phyloP scores from a whole-genome alignment of 1,140 invertebrate genomes.

The Cydia pomonella region DNA sequence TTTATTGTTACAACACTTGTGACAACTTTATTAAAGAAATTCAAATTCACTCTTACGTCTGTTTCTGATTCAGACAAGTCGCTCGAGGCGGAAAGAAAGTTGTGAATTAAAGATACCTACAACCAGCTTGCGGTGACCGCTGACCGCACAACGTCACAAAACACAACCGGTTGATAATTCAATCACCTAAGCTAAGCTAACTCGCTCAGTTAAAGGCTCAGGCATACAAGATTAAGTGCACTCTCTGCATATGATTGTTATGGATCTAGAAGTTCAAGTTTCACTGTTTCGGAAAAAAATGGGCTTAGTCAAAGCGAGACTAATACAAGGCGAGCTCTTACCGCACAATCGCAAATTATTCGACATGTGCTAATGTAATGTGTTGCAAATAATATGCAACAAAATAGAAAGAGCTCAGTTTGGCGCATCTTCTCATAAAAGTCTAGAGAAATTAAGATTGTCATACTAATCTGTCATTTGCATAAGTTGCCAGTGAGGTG shows the following conservation, averaged over 20 bases:
- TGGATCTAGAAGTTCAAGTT: too few relatives aligned
- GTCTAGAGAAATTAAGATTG: too few relatives aligned
- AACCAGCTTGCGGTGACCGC: neutral
- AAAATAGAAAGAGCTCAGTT: too few relatives aligned
- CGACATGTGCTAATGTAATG: too few relatives aligned
- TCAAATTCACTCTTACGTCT: slow-evolving; percentile 8
- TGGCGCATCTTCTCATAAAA: too few relatives aligned
- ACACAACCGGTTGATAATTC: slow-evolving; percentile 9
- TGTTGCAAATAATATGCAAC: too few relatives aligned
- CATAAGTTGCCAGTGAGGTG: too few relatives aligned
- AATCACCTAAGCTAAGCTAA: neutral
- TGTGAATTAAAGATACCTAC: slow-evolving; percentile 3
- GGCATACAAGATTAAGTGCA: neutral
- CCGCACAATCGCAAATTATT: too few relatives aligned
- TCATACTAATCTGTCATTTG: too few relatives aligned
- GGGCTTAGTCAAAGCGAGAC: too few relatives aligned
- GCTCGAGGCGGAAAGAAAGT: slow-evolving; percentile 16
- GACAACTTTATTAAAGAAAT: neutral
- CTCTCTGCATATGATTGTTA: neutral
- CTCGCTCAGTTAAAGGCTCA: neutral
- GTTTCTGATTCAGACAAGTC: neutral
- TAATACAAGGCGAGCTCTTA: too few relatives aligned
- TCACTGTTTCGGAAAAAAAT: too few relatives aligned
- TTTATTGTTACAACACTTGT: neutral
- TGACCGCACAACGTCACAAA: neutral